Evolutionary conservation across 2,113 vertebrate species (phyloP), one percentile per base, ranked within the genome.

Genomic region (Phyllopteryx taeniolatus): DNA sequence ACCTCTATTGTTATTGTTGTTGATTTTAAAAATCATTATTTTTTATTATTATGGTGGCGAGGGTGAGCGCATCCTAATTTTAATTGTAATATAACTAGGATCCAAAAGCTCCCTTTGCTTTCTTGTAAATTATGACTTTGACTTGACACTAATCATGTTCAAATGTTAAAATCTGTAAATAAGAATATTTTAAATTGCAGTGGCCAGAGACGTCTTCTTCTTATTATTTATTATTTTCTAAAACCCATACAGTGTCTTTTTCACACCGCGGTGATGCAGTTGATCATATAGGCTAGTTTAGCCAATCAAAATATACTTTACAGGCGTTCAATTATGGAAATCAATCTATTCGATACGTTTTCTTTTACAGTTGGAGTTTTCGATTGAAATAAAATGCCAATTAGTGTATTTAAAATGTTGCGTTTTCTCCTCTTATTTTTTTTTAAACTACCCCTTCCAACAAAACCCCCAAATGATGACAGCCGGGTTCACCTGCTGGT

Each of bases 171-270:
- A 82, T 67, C 22, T 93, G 93, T 93, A 93, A 88, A 93, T 93
- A 93, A 88, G 88, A 93, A 89, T 90, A 92, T 91, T 91, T 93
- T 91, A 80, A 85, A 86, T 88, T 88, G 88, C 83, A 91, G 84
- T 77, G 63, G 71, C 87, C 77, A 89, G 76, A 85, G 76, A 79
- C 81, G 79, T 75, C 61, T 53, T 53, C 22, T 31, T 14, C 44
- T 33, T 33, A 53, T 73, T 46, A 5, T 67, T 75, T 53, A 39
- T 39, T 39, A 39, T 39, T 39, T 39, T 39, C 35, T 5, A 39
- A 77, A 17, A 60, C 15, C 33, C 27, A 44, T 20, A 67, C 60
- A 65, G 65, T 57, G 60, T 77, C 74, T 74, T 74, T 83, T 80
- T 77, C 76, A 78, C 76, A 83, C 77, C 81, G 79, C 70, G 53